phyloP scores from a whole-genome alignment of 2,888 invertebrate genomes.

The Campoplex capitator region DNA sequence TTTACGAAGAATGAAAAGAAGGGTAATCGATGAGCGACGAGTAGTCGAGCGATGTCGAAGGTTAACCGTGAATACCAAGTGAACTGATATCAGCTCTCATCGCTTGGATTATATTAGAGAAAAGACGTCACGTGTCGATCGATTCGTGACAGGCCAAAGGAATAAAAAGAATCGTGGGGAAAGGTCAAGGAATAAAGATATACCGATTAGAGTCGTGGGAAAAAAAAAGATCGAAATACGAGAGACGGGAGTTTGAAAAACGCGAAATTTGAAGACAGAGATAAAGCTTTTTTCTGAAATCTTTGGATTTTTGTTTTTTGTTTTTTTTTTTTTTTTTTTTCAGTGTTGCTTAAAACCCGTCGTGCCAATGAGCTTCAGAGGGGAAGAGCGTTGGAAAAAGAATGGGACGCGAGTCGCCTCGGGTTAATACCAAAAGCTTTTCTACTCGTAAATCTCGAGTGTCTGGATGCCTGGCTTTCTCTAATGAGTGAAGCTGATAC shows the following conservation, averaged over 20 bases:
- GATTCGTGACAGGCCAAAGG: conserved; percentile 28
- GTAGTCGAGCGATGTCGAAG: conserved; percentile 64
- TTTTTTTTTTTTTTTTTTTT: conserved; percentile 3
- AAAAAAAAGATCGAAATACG: not conserved
- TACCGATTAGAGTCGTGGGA: not conserved
- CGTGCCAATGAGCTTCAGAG: conserved; percentile 18
- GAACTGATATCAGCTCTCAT: conserved; percentile 39
- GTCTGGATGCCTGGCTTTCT: conserved; percentile 36
- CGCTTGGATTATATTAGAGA: conserved; percentile 22
- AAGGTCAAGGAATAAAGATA: conserved; percentile 39
- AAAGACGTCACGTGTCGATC: conserved; percentile 56
- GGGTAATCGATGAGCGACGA: conserved; percentile 61
- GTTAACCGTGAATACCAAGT: conserved; percentile 63
- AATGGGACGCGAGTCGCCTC: conserved; percentile 57
- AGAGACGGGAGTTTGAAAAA: not conserved
- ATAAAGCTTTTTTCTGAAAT: not conserved
- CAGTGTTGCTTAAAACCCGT: not conserved
- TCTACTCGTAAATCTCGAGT: conserved; percentile 46
- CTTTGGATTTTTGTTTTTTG: conserved; percentile 1
- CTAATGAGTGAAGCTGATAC: conserved; percentile 62
- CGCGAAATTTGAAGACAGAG: not conserved
- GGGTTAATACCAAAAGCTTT: conserved; percentile 48
- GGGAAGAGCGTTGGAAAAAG: conserved; percentile 11
- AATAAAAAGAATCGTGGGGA: conserved; percentile 27
- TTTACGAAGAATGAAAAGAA: conserved; percentile 55